Conservation (phyloP, 1,140 invertebrate species). For the Drosophila willistoni region DNA sequence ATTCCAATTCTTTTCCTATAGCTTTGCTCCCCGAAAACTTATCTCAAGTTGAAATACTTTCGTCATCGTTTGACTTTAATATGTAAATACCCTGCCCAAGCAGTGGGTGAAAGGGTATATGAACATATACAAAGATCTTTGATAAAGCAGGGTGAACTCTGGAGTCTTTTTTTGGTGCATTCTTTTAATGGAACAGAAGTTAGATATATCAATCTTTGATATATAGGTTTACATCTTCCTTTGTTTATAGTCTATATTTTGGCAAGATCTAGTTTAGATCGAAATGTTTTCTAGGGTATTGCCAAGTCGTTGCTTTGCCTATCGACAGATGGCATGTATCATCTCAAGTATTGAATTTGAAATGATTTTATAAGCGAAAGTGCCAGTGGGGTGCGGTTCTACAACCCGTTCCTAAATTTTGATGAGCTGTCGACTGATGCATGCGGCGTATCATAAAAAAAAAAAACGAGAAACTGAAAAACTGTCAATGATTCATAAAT, state of each 20-base stretch:
- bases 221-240: too few species aligned
- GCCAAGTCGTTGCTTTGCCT: neutral
- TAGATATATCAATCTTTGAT: too few species aligned
- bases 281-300: neutral
- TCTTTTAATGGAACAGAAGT: too few species aligned
- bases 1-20: constrained; percentile 78
- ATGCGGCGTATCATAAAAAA: constrained; percentile 75
- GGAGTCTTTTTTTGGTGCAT: too few species aligned
- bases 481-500: constrained; percentile 76
- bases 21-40: constrained; percentile 22
- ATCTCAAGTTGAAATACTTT: constrained; percentile 57
- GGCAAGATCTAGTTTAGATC: too few species aligned
- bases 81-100: constrained; percentile 20
- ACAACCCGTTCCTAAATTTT: constrained; percentile 18
- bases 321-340: neutral
- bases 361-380: constrained; percentile 74
- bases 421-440: constrained; percentile 58
- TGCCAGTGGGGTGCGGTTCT: constrained; percentile 65
- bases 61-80: constrained; percentile 73
- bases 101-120: neutral
- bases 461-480: constrained; percentile 73
- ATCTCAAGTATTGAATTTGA: constrained; percentile 70
- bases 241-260: too few species aligned
- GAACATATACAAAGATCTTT: neutral
- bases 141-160: too few species aligned